Evolutionary conservation across 2,888 invertebrate species (phyloP).

Genomic region (Troides oblongomaculatus): DNA sequence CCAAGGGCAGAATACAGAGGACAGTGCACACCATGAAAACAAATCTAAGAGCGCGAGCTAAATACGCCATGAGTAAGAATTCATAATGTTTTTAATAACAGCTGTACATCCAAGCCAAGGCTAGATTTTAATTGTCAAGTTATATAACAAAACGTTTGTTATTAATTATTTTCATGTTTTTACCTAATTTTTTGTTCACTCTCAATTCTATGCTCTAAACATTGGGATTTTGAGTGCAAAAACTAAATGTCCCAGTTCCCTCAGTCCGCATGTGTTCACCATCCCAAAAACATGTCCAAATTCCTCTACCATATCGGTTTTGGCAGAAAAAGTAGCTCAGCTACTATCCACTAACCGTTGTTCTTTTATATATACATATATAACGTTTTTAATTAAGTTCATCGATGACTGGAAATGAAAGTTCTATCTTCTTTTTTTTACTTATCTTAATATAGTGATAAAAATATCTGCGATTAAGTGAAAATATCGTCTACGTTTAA

Average conservation of each 20-base stretch:
- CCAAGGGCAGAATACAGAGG: slow-evolving; percentile 36
- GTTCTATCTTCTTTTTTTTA: too few species aligned
- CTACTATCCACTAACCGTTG: not conserved
- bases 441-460: too few species aligned
- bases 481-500: too few species aligned
- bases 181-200: slow-evolving; percentile 10
- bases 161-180: not conserved
- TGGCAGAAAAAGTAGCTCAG: slow-evolving; percentile 12
- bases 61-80: slow-evolving; percentile 52
- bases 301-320: slow-evolving; percentile 11
- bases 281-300: slow-evolving; percentile 7
- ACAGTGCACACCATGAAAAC: slow-evolving; percentile 40
- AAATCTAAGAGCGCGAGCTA: slow-evolving; percentile 33
- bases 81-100: slow-evolving; percentile 25
- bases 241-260: slow-evolving; percentile 7
- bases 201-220: not conserved
- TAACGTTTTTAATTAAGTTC: too few species aligned
- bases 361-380: not conserved
- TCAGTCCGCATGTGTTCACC: slow-evolving; percentile 10
- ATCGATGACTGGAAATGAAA: too few species aligned
- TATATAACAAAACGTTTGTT: too few species aligned
- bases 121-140: too few species aligned
- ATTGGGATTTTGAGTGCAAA: slow-evolving; percentile 9
- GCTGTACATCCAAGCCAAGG: too few species aligned
- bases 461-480: too few species aligned